Percentiles rank a stretch among this genome's conserved stretches.
Conservation (phyloP, 2,888 invertebrate species). For the Nephrotoma flavescens region DNA sequence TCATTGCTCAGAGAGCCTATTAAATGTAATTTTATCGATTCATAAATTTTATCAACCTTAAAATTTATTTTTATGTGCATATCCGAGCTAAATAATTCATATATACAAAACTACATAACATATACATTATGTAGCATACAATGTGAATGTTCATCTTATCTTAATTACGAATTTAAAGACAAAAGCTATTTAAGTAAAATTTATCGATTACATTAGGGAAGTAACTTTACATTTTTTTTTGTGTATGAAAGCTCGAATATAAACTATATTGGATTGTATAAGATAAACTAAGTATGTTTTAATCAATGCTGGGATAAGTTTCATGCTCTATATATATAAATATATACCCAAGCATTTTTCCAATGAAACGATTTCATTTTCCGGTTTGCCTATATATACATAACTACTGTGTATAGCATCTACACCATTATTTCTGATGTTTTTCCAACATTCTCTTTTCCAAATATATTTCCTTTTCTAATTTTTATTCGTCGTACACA, state of each 20-base stretch:
- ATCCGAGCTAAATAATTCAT: neutral
- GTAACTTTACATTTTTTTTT: neutral
- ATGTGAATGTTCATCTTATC: neutral
- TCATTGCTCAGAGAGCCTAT: neutral
- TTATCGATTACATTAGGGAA: neutral
- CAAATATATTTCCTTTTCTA: neutral
- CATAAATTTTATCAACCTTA: neutral
- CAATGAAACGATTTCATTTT: neutral
- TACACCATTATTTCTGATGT: neutral
- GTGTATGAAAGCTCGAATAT: neutral
- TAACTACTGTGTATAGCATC: neutral
- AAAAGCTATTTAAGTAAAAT: neutral
- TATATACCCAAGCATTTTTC: neutral
- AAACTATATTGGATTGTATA: neutral
- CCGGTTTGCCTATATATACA: neutral
- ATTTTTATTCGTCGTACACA: neutral
- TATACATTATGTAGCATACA: neutral
- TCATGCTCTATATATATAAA: neutral
- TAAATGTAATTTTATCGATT: neutral
- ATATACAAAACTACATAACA: neutral
- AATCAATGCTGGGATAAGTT: neutral
- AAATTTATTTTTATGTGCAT: neutral
- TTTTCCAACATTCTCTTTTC: neutral
- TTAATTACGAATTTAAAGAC: neutral
- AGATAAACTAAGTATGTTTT: neutral